These are phyloP conservation scores for Wasmannia auropunctata DNA, from an alignment of 1,140 invertebrate species.

Conservation along the genomic window DNA sequence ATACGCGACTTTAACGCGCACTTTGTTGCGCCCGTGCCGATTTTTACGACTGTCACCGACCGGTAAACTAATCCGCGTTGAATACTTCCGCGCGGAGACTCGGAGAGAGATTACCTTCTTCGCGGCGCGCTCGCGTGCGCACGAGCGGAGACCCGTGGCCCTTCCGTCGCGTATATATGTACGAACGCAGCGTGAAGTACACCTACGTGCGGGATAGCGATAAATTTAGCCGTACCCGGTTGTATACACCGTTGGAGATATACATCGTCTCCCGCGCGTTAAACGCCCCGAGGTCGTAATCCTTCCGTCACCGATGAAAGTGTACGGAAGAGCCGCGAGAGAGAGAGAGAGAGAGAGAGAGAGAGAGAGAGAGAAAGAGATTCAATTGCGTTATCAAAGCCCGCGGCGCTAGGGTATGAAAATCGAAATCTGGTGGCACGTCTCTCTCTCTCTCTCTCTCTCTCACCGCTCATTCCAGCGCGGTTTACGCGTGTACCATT, in stretches of 20 bases:
- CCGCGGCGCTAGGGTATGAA: constrained; percentile 2
- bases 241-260: constrained; percentile 21
- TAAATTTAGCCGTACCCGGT: constrained; percentile 34
- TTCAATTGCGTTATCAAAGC: constrained; percentile 27
- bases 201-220: constrained; percentile 31
- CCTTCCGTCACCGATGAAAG: constrained; percentile 19
- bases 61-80: constrained; percentile 34
- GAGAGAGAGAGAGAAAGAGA: too few relatives aligned
- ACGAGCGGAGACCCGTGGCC: constrained; percentile 23
- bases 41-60: constrained; percentile 37
- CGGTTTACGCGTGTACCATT: too few relatives aligned
- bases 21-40: not conserved
- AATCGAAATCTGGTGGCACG: too few relatives aligned
- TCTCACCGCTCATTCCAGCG: not conserved
- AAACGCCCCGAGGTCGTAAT: constrained; percentile 14
- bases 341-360: too few relatives aligned
- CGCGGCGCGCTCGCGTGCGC: not conserved
- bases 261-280: constrained; percentile 38
- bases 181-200: constrained; percentile 38
- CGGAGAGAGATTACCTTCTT: constrained; percentile 24
- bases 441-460: too few relatives aligned
- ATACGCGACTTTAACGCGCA: not conserved
- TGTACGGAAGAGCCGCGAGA: not conserved
- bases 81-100: constrained; percentile 48
- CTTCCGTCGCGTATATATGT: constrained; percentile 10